Percentiles rank a stretch among this genome's conserved stretches.
Evolutionary conservation across 2,113 vertebrate species (phyloP).

Genomic region (Chunga burmeisteri): DNA sequence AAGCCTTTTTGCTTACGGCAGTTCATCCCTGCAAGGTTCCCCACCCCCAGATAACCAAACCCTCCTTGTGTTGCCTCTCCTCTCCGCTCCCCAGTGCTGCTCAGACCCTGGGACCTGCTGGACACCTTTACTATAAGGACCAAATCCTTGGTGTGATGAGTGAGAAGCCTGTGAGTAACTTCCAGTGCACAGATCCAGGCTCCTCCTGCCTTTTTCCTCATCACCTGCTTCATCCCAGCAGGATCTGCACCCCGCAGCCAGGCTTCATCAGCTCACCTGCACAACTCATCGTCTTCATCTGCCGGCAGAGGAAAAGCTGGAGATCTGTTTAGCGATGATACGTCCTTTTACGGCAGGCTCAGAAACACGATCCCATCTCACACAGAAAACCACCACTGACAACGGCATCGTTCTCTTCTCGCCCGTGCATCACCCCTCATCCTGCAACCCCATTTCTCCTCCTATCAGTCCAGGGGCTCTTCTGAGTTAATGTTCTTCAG

Average conservation of each 20-base stretch:
- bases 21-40: constrained; percentile 5
- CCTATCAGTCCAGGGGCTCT: background rate
- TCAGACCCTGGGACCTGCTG: background rate
- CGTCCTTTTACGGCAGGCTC: background rate
- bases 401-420: background rate
- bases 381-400: background rate
- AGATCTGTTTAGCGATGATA: background rate
- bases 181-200: background rate
- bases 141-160: background rate
- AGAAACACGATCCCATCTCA: background rate
- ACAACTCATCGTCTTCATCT: background rate
- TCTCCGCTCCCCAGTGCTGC: rapidly evolving
- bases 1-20: constrained; percentile 29
- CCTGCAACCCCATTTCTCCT: background rate
- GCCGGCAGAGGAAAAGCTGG: background rate
- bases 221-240: constrained; percentile 23
- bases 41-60: background rate
- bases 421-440: background rate
- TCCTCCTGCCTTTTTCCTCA: background rate
- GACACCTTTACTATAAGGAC: background rate
- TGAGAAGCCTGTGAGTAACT: background rate
- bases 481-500: background rate
- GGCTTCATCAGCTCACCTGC: background rate
- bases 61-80: background rate
- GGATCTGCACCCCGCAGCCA: background rate